Evolutionary conservation across 2,113 vertebrate species (phyloP), one percentile per base, ranked within the genome.

Genomic region (Toxostoma redivivum): DNA sequence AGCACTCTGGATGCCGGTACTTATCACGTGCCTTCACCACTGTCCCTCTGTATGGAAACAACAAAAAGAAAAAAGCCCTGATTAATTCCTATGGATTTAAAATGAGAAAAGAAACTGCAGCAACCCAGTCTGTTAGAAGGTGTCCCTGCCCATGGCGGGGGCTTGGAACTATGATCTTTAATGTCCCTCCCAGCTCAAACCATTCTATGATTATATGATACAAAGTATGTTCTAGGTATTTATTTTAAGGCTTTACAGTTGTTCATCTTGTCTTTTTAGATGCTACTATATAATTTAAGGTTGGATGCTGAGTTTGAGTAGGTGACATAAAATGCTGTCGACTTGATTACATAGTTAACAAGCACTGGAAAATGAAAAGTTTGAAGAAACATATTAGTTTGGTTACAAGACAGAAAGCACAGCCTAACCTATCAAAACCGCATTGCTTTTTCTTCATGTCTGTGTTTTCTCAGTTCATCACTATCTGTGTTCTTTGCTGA

Each of bases 11-110:
- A 61, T 99, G 99, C 58, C 98, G 98, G 91, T 98, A 99, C 81
- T 99, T 99, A 48, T 99, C 99, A 54, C 98, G 98, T 2, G 99
- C 99, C 94, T 99, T 99, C 94, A 99, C 99, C 21, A 99, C 99
- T 1, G 99, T 98, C 83, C 99, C 99, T 9, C 99, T 99, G 72
- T 20, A 10, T 56, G 65, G 66, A 86, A 79, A 58, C 40, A 91
- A 69, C 9, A 9, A 47, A 48, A 56, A 86, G 64, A n/a, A 73
- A 88, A 78, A 76, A 71, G 11, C 2, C 6, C 3, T 4, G 18
- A 7, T 83, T 54, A 64, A 54, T 62, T 66, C 1, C 1, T 35
- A 10, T 19, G 13, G 65, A 56, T 71, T 60, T 67, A 22, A 77
- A 91, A 38, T 33, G 78, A 33, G 35, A 31, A 69, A 65, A 74